phyloP scores from a whole-genome alignment of 2,797 vertebrate genomes.

The Phrynocephalus vlangalii region DNA sequence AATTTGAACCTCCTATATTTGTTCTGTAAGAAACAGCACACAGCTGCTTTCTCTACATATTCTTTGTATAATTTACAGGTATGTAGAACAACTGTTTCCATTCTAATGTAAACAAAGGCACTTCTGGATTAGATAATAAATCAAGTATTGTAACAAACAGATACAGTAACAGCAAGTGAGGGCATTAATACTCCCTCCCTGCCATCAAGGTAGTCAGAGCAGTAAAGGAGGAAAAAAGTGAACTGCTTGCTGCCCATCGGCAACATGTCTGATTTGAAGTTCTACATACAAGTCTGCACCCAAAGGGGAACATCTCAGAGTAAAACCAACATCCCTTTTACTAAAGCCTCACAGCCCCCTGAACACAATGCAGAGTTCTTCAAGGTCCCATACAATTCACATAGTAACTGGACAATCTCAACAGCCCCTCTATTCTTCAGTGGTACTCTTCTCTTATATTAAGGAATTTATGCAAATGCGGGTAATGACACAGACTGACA shows the following conservation, averaged over 20 bases:
- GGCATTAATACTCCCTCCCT: not conserved
- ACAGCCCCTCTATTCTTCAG: conserved; percentile 24
- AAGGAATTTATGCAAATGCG: not conserved
- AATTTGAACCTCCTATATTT: not conserved
- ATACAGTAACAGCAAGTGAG: not conserved
- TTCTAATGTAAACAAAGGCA: not conserved
- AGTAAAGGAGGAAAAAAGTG: no score
- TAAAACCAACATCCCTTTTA: not conserved
- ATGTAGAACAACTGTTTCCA: not conserved
- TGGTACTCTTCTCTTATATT: not conserved
- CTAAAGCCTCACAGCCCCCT: not conserved
- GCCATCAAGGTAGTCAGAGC: not conserved
- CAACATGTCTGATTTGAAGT: no score
- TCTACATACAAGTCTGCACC: not conserved
- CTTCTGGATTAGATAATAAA: conserved; percentile 4
- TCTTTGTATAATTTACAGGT: not conserved
- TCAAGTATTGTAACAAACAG: not conserved
- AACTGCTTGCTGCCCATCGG: no score
- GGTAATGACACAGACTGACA: not conserved
- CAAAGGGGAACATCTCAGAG: not conserved
- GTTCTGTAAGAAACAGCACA: not conserved
- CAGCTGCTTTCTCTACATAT: not conserved
- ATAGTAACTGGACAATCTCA: not conserved
- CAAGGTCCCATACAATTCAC: not conserved
- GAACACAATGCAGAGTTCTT: no score